Conservation (phyloP, 64 coral and sea anemone genomes). For the Platygyra sinensis region DNA sequence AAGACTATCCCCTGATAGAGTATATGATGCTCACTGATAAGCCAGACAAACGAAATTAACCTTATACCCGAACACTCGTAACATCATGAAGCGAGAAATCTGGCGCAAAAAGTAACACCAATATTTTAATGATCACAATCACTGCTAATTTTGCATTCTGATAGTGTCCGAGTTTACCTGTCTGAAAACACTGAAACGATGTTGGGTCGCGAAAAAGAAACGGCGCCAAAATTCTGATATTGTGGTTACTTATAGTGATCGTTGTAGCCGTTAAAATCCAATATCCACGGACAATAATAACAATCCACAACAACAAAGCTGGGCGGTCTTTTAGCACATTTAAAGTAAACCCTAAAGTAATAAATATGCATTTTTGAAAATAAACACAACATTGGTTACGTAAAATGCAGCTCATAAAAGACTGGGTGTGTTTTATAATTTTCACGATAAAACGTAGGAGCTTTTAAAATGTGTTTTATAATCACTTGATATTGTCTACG, state of each 20-base stretch:
- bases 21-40: no score
- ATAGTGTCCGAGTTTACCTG: background rate
- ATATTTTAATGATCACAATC: constrained; percentile 1
- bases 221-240: constrained; percentile 17
- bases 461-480: no score
- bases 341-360: background rate
- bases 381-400: background rate
- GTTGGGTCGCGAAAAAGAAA: background rate
- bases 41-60: background rate
- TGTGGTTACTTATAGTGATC: background rate
- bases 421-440: no score
- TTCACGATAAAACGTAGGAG: no score
- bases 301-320: background rate
- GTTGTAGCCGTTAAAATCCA: background rate
- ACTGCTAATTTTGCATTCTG: constrained; percentile 20
- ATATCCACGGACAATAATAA: constrained; percentile 7
- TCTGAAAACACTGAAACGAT: background rate
- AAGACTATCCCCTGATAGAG: background rate
- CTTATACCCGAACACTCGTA: background rate
- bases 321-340: background rate
- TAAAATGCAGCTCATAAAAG: background rate
- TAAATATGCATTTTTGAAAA: background rate
- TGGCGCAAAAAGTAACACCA: background rate
- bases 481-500: no score
- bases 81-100: background rate